Evolutionary conservation across 2,113 vertebrate species (phyloP).

Genomic region (Donacobius atricapilla): DNA sequence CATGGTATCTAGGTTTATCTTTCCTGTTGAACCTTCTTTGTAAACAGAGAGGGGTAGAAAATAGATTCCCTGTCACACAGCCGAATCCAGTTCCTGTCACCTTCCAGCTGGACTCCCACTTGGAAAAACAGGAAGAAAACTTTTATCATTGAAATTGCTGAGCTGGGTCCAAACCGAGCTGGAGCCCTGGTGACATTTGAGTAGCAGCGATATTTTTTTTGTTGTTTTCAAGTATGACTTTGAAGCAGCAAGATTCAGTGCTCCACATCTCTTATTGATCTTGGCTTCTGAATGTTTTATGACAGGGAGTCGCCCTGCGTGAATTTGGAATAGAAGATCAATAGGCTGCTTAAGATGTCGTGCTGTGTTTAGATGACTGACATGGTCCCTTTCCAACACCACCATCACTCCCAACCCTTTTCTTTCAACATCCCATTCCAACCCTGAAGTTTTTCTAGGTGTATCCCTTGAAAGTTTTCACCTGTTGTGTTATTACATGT

Average conservation of each 20-base stretch:
- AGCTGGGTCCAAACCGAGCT: neutral
- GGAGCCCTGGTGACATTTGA: conserved; percentile 38
- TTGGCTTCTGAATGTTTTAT: conserved; percentile 73
- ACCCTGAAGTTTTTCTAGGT: neutral
- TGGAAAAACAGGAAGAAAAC: conserved; percentile 26
- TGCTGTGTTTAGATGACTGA: conserved; percentile 38
- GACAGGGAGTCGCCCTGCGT: conserved; percentile 49
- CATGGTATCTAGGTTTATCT: conserved; percentile 17
- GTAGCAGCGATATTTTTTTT: conserved; percentile 38
- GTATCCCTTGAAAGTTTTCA: neutral
- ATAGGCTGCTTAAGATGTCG: conserved; percentile 58
- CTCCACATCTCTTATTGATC: conserved; percentile 69
- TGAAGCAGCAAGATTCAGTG: conserved; percentile 55
- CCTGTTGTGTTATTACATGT: neutral
- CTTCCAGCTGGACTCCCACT: neutral
- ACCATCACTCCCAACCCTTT: neutral
- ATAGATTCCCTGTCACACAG: conserved; percentile 39
- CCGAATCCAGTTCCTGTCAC: neutral
- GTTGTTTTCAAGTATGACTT: conserved; percentile 51
- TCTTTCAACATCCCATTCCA: neutral
- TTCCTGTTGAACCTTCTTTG: neutral
- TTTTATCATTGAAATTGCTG: conserved; percentile 26
- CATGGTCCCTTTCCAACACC: neutral
- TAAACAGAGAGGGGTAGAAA: conserved; percentile 39
- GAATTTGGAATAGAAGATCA: conserved; percentile 69